Percentiles rank a stretch among this genome's conserved stretches.
Evolutionary conservation across 2,888 invertebrate species (phyloP).

Genomic region (Pheosia tremula): DNA sequence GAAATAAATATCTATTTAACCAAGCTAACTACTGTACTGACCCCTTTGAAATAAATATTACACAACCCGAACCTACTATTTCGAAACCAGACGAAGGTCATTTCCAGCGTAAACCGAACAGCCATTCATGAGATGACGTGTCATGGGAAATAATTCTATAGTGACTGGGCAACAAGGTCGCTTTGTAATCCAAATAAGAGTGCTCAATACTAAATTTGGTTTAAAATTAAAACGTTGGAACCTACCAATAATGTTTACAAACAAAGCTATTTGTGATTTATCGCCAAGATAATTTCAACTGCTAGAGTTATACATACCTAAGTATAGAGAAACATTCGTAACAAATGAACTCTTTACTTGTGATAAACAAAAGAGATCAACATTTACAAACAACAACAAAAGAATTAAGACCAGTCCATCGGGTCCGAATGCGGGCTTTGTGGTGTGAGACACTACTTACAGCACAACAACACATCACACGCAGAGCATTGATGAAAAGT

Average conservation of each 20-base stretch:
- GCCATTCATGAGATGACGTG: constrained; percentile 28
- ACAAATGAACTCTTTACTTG: constrained; percentile 20
- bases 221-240: no score
- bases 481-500: constrained; percentile 10
- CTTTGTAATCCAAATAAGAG: constrained; percentile 13
- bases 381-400: constrained; percentile 47
- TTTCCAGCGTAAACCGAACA: constrained; percentile 1
- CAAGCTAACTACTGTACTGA: no score
- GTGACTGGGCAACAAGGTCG: constrained; percentile 48
- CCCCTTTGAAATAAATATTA: background rate
- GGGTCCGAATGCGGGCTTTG: constrained; percentile 54
- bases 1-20: no score
- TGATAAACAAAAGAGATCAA: constrained; percentile 41
- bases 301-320: background rate
- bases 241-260: background rate
- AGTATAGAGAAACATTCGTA: constrained; percentile 1
- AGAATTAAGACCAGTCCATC: constrained; percentile 48
- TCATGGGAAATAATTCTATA: constrained; percentile 46
- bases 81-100: constrained; percentile 1
- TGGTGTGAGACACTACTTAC: constrained; percentile 42
- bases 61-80: constrained; percentile 1
- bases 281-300: background rate
- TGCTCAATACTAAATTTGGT: no score
- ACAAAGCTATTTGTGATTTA: constrained; percentile 9
- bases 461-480: background rate